Base-by-base conservation (phyloP, 2,888 invertebrate genomes). In the Neoascia interrupta region DNA sequence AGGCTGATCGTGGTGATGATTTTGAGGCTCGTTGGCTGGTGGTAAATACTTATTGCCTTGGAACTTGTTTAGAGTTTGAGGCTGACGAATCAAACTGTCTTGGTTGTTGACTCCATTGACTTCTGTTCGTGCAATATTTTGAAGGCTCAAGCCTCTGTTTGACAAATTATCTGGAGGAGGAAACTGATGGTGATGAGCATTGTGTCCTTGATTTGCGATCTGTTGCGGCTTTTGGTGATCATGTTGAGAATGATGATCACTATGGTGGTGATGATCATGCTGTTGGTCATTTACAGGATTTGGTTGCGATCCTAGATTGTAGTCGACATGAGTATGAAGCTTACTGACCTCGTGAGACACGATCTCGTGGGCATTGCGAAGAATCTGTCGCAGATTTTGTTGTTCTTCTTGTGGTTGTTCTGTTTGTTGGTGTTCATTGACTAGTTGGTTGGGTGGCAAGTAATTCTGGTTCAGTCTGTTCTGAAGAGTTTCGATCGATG, bases 401-500 rank as follows among this genome's bases (percentile, higher is more conserved):
- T 31, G 31, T 2, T 2, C n/a, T 8, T n/a, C 4, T 31, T 31
- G 4, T n/a, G 31, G 8, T 31, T 3, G 3, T 6, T 3, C 8
- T 31, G 31, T 31, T 2, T 3, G 31, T n/a, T n/a, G n/a, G n/a
- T n/a, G n/a, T n/a, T n/a, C n/a, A n/a, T n/a, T n/a, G n/a, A n/a
- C n/a, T n/a, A n/a, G n/a, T n/a, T n/a, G n/a, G n/a, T n/a, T n/a
- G n/a, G n/a, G n/a, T n/a, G n/a, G n/a, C n/a, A n/a, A n/a, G n/a
- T 31, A 31, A 3, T 8, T 31, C 8, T 31, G 3, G 3, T 3
- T n/a, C 8, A 31, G n/a, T n/a, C n/a, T n/a, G n/a, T n/a, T n/a
- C 4, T 31, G 39, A n/a, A 23, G 10, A 1, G 69, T 58, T 15
- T 58, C 16, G 2, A 69, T 34, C n/a, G 69, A 69, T 8, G 69